phyloP scores from a whole-genome alignment of 2,888 invertebrate species.

The Platyscelio sp. region DNA sequence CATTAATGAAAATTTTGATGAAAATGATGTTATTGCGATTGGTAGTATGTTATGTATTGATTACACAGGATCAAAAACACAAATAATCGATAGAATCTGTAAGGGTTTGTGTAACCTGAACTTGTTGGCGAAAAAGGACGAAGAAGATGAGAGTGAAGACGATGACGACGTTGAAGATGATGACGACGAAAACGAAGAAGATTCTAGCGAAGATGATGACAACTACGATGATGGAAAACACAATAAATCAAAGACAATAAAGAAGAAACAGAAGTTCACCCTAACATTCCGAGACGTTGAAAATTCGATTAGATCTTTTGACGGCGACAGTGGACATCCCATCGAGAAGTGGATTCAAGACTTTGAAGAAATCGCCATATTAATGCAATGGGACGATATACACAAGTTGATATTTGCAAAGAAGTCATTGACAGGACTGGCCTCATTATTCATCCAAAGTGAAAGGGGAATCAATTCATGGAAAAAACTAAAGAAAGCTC shows the following conservation, averaged over 20 bases:
- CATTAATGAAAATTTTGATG: neutral
- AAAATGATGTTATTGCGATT: neutral
- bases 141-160: too few relatives aligned
- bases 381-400: constrained; percentile 29
- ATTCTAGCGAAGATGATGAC: too few relatives aligned
- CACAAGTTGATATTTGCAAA: constrained; percentile 29
- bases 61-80: neutral
- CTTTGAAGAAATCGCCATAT: neutral
- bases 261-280: neutral
- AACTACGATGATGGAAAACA: too few relatives aligned
- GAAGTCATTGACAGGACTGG: constrained; percentile 21
- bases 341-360: neutral
- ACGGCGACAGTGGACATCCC: neutral
- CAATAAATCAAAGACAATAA: neutral
- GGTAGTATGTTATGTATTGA: neutral
- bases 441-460: neutral
- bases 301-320: neutral
- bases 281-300: neutral
- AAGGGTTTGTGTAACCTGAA: neutral
- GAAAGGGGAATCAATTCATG: neutral
- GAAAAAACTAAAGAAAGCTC: neutral
- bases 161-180: too few relatives aligned
- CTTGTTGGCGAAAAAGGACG: too few relatives aligned
- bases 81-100: neutral
- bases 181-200: too few relatives aligned